Evolutionary conservation across 2,888 invertebrate species (phyloP).

Genomic region (Rhodophaea formosa): DNA sequence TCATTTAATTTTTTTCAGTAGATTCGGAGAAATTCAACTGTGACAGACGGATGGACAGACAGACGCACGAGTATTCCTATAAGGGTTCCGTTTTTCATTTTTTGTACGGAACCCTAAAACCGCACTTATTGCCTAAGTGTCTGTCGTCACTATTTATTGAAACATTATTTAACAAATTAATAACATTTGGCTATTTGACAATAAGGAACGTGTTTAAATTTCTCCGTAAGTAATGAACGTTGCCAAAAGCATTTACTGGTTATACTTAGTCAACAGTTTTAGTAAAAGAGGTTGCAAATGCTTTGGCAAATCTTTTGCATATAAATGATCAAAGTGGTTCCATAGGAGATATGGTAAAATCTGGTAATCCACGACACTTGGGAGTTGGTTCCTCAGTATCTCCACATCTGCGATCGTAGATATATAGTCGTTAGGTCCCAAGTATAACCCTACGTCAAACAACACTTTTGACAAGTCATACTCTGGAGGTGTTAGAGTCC

Average conservation of each 20-base stretch:
- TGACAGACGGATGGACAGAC: too few species aligned
- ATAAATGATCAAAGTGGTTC: conserved; percentile 6
- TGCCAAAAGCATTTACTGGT: not conserved
- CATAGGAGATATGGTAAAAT: not conserved
- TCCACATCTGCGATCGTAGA: conserved; percentile 41
- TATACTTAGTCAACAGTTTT: not conserved
- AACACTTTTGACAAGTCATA: conserved; percentile 47
- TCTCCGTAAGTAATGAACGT: too few species aligned
- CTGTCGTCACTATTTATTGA: too few species aligned
- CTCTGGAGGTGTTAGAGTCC: conserved; percentile 35
- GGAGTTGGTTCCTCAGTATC: conserved; percentile 33
- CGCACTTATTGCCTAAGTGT: too few species aligned
- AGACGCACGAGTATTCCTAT: too few species aligned
- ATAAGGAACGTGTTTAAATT: too few species aligned
- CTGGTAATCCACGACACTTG: conserved; percentile 33
- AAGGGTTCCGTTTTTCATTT: too few species aligned
- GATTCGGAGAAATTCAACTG: too few species aligned
- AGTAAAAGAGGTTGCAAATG: conserved; percentile 1
- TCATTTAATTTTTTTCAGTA: too few species aligned
- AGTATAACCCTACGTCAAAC: conserved; percentile 38
- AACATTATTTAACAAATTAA: too few species aligned
- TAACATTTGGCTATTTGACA: too few species aligned
- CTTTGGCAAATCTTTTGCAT: not conserved
- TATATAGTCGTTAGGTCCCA: conserved; percentile 42
- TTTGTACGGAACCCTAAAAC: too few species aligned